Percentiles rank a stretch among this genome's conserved stretches.
Conservation (phyloP, 2,888 invertebrate species). For the Ornithoptera priamus region DNA sequence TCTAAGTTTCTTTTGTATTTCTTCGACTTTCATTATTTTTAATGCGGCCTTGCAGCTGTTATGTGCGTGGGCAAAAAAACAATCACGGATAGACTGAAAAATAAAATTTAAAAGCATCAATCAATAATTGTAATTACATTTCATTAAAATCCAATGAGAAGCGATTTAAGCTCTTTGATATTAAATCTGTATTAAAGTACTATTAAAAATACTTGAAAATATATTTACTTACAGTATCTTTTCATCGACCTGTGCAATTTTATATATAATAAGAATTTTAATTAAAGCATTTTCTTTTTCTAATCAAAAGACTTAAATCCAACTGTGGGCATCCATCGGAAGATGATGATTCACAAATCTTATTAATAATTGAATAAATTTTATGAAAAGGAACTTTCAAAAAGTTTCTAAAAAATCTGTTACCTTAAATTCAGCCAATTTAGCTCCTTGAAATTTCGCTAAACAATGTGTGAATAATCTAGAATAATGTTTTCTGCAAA, state of each 20-base stretch:
- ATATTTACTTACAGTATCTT: too few species aligned
- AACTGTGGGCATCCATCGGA: too few species aligned
- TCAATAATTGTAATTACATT: not conserved
- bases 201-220: too few species aligned
- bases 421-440: constrained; percentile 72
- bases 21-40: constrained; percentile 73
- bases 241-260: too few species aligned
- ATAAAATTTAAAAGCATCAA: constrained; percentile 4
- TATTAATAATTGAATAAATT: too few species aligned
- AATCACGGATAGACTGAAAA: constrained; percentile 71
- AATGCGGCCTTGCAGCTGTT: constrained; percentile 74
- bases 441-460: constrained; percentile 66
- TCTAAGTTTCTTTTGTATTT: constrained; percentile 69
- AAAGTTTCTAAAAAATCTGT: not conserved
- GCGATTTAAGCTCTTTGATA: too few species aligned
- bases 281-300: too few species aligned
- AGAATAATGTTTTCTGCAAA: constrained; percentile 68
- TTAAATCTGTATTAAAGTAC: too few species aligned
- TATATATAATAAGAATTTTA: too few species aligned
- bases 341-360: too few species aligned
- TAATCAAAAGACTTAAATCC: too few species aligned
- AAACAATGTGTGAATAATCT: constrained; percentile 65
- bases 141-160: too few species aligned
- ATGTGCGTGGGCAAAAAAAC: constrained; percentile 74
- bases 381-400: not conserved